Evolutionary conservation across 2,113 vertebrate species (phyloP), one percentile per base, ranked within the genome.

Genomic region (Lathamus discolor): DNA sequence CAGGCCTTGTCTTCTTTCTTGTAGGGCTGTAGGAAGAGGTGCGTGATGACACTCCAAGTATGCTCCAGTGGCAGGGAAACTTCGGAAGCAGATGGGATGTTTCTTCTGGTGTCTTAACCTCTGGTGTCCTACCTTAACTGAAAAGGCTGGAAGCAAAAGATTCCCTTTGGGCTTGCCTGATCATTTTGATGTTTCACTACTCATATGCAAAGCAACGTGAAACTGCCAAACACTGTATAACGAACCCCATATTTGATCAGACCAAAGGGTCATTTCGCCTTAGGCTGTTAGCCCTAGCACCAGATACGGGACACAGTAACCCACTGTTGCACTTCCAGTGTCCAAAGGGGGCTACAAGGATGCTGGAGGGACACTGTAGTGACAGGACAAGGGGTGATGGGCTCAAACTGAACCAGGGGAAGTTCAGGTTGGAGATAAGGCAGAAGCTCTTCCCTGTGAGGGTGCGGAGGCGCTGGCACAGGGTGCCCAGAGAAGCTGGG

Each of bases 1-100:
- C 15, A n/a, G 19, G 20, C 64, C 69, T 66, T 39, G 35, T 44
- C 35, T 28, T 39, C 54, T 16, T 75, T 79, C 31, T 20, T 68
- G 55, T 59, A n/a, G 55, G 55, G 62, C 15, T 52, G 55, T 3
- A 35, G 86, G 70, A 19, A 52, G 31, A 29, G 29, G 66, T 0
- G 9, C 48, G 2, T 0, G 23, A 10, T 6, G 55, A 48, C 27
- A 20, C 27, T 37, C 5, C 8, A 13, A 55, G 69, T 0, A 14
- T 1, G 28, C 24, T 43, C 73, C 44, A 35, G 52, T 3, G n/a
- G 54, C 28, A 87, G 41, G 28, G 66, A 55, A 82, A 78, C 7
- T 69, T 29, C 25, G 41, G 16, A 20, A 79, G 70, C 24, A 82
- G 43, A 33, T 7, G 20, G 0, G 17, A 13, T 4, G 4, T 24